Percentiles rank a stretch among this genome's conserved stretches.
Conservation (phyloP, 2,888 invertebrate species). For the Rambutsinella grinnellia region DNA sequence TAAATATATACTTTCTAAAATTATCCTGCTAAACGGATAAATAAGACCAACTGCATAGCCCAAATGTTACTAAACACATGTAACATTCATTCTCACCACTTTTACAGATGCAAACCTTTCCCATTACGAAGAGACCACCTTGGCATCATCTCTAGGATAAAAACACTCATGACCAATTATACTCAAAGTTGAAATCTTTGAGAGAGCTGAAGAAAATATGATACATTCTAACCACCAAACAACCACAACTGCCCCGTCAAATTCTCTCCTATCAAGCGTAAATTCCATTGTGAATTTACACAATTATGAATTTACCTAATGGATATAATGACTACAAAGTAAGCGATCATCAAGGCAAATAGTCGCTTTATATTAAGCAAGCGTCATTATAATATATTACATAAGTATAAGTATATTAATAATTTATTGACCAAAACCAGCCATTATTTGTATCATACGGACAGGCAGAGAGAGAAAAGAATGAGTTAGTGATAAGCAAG, state of each 20-base stretch:
- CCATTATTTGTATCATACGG: slow-evolving; percentile 38
- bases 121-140: slow-evolving; percentile 24
- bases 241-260: background rate
- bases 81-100: too few species aligned
- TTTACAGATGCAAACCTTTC: too few species aligned
- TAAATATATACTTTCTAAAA: too few species aligned
- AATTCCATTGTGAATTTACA: background rate
- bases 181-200: slow-evolving; percentile 22
- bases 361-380: background rate
- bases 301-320: background rate
- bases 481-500: background rate
- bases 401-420: slow-evolving; percentile 14
- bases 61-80: too few species aligned
- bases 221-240: background rate
- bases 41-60: too few species aligned
- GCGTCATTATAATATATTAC: background rate
- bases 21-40: too few species aligned
- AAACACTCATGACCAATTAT: slow-evolving; percentile 33
- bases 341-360: background rate
- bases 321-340: background rate
- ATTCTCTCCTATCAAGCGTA: background rate
- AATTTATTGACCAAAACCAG: slow-evolving; percentile 33
- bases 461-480: slow-evolving; percentile 5
- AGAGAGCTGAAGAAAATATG: background rate
- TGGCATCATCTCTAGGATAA: slow-evolving; percentile 7